Conservation (phyloP, 2,113 vertebrate genomes). For the human (Homo sapiens) region GRCh38 chr11:120132501-120133000, state of each 20-base stretch:
- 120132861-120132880: background rate
- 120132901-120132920: rapidly evolving
- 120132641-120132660: background rate
- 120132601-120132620: background rate
- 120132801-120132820: constrained; percentile 29
- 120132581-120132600: rapidly evolving
- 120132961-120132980: background rate
- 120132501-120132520: background rate
- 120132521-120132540: background rate
- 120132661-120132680: background rate
- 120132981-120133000: background rate
- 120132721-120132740: constrained; percentile 73
- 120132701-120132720: constrained; percentile 50
- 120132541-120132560: background rate
- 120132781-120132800: constrained; percentile 66
- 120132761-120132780: constrained; percentile 66
- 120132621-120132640: background rate
- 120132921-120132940: no score
- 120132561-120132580: no score
- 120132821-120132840: background rate
- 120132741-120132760: constrained; percentile 68
- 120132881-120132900: background rate
- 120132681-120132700: background rate
- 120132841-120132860: background rate
- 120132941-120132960: background rate